Base-by-base conservation (phyloP, 2,113 vertebrate genomes). In the Phyllostomus discolor region DNA sequence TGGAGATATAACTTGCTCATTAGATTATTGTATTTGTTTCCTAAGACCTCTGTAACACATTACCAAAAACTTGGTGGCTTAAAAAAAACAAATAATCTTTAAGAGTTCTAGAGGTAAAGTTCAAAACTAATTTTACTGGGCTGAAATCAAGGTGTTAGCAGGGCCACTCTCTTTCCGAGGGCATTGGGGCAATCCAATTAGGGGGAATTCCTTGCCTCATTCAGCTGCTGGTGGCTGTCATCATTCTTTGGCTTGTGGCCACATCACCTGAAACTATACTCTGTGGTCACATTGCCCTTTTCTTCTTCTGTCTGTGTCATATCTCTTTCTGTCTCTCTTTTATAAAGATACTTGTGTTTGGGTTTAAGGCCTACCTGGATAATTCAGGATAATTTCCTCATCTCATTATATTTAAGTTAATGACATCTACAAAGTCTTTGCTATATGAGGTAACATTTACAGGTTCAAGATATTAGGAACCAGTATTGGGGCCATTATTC, bases 161-260 rank as follows among this genome's bases (percentile, higher is more conserved):
- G 9, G 24, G 2, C 72, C 64, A 16, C 2, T 2, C 14, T 81
- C 19, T 67, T 62, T 46, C 38, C 0, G 0, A 10, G 8, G 16
- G 3, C 16, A 19, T 4, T 28, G 41, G 28, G 24, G 22, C 22
- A 66, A 26, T 48, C 14, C n/a, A 41, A 41, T 41, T 41, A 41
- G 38, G 38, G 38, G 38, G 38, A 41, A 0, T 70, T 48, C 24
- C 22, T 83, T 91, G 38, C 5, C 5, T 33, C 14, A 38, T 85
- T 35, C 8, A n/a, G 69, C 22, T 88, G 67, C 10, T 16, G 20
- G n/a, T 46, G 38, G 59, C 78, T 85, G 35, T 24, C 43, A 7
- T 17, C 31, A 7, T 93, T 91, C 19, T 46, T 82, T 79, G 35
- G 19, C 88, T 91, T 94, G 72, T 82, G 57, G 19, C n/a, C 5